phyloP scores from a whole-genome alignment of 2,797 vertebrate species.

The Staurois parvus region DNA sequence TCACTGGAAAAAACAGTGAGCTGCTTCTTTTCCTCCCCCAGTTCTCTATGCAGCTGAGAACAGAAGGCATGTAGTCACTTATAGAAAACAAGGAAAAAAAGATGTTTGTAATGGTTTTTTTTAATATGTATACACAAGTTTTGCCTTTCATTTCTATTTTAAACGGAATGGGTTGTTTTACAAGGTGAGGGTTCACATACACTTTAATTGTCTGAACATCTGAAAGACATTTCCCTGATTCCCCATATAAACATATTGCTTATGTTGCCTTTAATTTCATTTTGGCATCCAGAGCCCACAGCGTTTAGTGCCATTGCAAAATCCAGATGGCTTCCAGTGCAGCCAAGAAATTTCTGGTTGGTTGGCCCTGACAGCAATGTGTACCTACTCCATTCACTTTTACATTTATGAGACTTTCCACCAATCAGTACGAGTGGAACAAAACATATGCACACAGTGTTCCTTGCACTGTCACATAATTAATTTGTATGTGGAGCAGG shows the following conservation, averaged over 20 bases:
- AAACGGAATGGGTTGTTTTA: too few species aligned
- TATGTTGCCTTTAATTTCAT: constrained; percentile 45
- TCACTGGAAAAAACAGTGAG: too few species aligned
- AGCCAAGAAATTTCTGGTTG: constrained; percentile 56
- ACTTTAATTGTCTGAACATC: constrained; percentile 8
- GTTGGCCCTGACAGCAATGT: constrained; percentile 43
- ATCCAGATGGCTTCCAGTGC: constrained; percentile 50
- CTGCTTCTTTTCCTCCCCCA: too few species aligned
- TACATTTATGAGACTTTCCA: constrained; percentile 22
- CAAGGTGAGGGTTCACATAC: too few species aligned
- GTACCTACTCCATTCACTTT: constrained; percentile 40
- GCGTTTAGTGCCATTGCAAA: constrained; percentile 34
- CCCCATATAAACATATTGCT: constrained; percentile 49
- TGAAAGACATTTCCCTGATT: constrained; percentile 25
- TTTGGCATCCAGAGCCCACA: constrained; percentile 23
- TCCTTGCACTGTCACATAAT: not conserved
- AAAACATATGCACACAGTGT: constrained; percentile 30
- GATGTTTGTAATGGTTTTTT: too few species aligned
- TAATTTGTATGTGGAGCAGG: not conserved
- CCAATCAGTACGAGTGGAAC: constrained; percentile 2
- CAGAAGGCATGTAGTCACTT: too few species aligned
- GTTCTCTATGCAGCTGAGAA: too few species aligned
- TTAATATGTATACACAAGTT: too few species aligned
- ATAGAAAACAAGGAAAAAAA: too few species aligned
- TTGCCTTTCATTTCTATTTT: too few species aligned